Evolutionary conservation across 2,888 invertebrate genomes (phyloP), one percentile per base, ranked within the genome.

Genomic region (Artemia sp.): DNA sequence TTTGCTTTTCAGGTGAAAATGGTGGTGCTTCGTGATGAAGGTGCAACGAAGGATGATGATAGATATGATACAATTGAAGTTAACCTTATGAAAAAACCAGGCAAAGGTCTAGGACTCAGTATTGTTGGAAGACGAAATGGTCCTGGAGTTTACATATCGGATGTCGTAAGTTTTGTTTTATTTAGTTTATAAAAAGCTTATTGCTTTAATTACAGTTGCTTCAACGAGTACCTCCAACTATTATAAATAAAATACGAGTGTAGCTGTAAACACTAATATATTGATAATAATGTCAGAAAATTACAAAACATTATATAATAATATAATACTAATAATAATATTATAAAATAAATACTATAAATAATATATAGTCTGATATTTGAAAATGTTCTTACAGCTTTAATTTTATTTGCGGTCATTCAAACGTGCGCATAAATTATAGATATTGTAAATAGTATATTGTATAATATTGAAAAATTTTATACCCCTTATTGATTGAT

Each of bases 71-170:
- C 83, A 24, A 80, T 90, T 70, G 89, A 89, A 72, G 86, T 92
- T 3, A 94, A 95, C 73, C 80, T 96, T 70, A 80, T 85, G 67
- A 91, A 91, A 77, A 94, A 94, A 78, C 83, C 89, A 0, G 92
- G 92, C 67, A 89, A 90, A 77, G 88, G 92, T 67, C 81, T 93
- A 50, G 94, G 94, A 0, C 82, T 97, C 73, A 90, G 91, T 72
- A 85, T 94, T 73, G 86, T 91, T 10, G 90, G 88, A 51, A 83
- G 84, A 77, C 90, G 84, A 78, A 84, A 83, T 79, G 86, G 84
- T 75, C 82, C 85, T 77, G 92, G 93, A 70, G 89, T 94, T 70
- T 95, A 92, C 78, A 86, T 98, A 69, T 89, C 90, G 14, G 95
- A 96, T 76, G 84, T 96, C 77, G 97, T 96, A 79, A 85, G 85